phyloP scores from a whole-genome alignment of 2,113 vertebrate genomes.

The Myocastor coypus region DNA sequence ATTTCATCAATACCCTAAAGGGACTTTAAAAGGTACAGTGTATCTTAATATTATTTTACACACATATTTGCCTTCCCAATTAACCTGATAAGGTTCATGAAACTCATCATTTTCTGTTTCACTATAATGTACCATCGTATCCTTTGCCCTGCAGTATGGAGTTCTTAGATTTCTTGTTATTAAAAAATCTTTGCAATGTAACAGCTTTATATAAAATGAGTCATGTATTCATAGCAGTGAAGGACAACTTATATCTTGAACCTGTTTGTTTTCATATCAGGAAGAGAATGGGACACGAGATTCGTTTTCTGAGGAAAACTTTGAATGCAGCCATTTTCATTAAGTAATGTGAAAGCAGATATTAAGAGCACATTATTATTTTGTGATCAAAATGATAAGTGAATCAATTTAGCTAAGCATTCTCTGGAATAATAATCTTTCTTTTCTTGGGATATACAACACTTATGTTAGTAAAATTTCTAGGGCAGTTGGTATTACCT shows the following conservation, averaged over 20 bases:
- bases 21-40: background rate
- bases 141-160: background rate
- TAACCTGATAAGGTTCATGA: conserved; percentile 19
- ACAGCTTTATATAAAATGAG: background rate
- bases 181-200: background rate
- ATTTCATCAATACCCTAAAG: conserved; percentile 16
- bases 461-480: background rate
- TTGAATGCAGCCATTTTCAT: conserved; percentile 13
- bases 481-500: background rate
- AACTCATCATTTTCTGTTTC: background rate
- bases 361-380: background rate
- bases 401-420: background rate
- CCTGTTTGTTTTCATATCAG: background rate
- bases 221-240: background rate
- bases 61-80: conserved; percentile 54
- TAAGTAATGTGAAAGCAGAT: conserved; percentile 56
- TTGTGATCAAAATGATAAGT: background rate
- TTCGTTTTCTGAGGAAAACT: conserved; percentile 36
- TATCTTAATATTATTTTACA: background rate
- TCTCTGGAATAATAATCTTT: background rate
- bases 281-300: background rate
- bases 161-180: conserved; percentile 20
- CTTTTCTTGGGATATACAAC: background rate
- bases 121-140: background rate
- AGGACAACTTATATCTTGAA: conserved; percentile 34